Percentiles rank a stretch among this genome's conserved stretches.
Conservation (phyloP, 2,888 invertebrate species). For the Spisula subtruncata region DNA sequence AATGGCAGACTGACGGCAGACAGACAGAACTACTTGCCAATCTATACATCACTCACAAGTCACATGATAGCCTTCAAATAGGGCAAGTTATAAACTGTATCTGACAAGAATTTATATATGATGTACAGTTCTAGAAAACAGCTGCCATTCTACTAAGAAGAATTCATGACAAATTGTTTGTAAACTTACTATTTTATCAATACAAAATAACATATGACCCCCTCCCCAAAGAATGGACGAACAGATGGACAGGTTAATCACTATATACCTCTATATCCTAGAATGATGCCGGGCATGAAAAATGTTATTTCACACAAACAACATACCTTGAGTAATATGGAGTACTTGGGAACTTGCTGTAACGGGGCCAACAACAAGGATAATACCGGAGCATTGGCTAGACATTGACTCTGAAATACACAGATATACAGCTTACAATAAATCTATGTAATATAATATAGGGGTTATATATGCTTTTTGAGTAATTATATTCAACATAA, state of each 20-base stretch:
- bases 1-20: background rate
- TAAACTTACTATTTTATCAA: background rate
- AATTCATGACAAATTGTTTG: background rate
- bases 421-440: background rate
- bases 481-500: too few species aligned
- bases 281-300: too few species aligned
- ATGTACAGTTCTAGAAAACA: background rate
- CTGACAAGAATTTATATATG: background rate
- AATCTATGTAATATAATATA: too few species aligned
- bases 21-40: slow-evolving; percentile 11
- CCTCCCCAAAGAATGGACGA: too few species aligned
- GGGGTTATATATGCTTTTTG: too few species aligned
- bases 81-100: background rate
- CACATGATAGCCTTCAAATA: background rate
- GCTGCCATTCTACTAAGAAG: background rate
- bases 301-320: too few species aligned
- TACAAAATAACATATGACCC: background rate
- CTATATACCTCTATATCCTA: too few species aligned
- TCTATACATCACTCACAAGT: background rate
- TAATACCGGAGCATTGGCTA: slow-evolving; percentile 81
- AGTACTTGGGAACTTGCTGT: slow-evolving; percentile 88
- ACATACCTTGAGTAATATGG: slow-evolving; percentile 87
- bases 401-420: slow-evolving; percentile 86
- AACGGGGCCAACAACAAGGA: slow-evolving; percentile 88
- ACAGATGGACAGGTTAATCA: too few species aligned